Conservation (phyloP, 2,888 invertebrate genomes). For the Drosophila histrio region DNA sequence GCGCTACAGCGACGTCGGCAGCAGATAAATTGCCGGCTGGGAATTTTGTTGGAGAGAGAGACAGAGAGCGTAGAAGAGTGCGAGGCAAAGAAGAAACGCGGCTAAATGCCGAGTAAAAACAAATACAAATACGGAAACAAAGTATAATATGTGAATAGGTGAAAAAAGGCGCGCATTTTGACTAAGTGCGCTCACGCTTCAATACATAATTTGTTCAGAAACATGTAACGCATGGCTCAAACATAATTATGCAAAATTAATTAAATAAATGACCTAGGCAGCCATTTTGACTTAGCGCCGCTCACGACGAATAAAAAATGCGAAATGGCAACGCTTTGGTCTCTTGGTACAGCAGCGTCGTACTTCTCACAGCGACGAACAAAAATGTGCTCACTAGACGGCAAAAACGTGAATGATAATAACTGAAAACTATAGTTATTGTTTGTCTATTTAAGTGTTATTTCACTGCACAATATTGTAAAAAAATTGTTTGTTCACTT, state of each 20-base stretch:
- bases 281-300: slow-evolving; percentile 53
- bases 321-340: slow-evolving; percentile 64
- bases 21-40: slow-evolving; percentile 62
- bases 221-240: neutral
- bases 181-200: slow-evolving; percentile 11
- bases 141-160: slow-evolving; percentile 46
- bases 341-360: slow-evolving; percentile 56
- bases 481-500: slow-evolving; percentile 9
- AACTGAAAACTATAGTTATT: slow-evolving; percentile 8
- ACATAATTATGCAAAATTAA: slow-evolving; percentile 48
- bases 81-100: slow-evolving; percentile 45
- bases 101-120: slow-evolving; percentile 73
- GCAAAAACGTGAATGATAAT: slow-evolving; percentile 11
- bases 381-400: slow-evolving; percentile 19
- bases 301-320: slow-evolving; percentile 43
- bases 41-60: slow-evolving; percentile 12
- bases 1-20: slow-evolving; percentile 46
- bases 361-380: slow-evolving; percentile 25
- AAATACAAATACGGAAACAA: slow-evolving; percentile 70
- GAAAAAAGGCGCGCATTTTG: slow-evolving; percentile 64
- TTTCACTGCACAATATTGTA: slow-evolving; percentile 32
- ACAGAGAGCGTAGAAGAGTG: slow-evolving; percentile 24
- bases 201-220: slow-evolving; percentile 18
- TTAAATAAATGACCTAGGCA: slow-evolving; percentile 31
- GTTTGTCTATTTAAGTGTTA: neutral